Percentiles rank a stretch among this genome's conserved stretches.
These are phyloP conservation scores for Sebastes trivittatus DNA, from an alignment of 2,797 vertebrate genomes.

Conservation along the genomic window DNA sequence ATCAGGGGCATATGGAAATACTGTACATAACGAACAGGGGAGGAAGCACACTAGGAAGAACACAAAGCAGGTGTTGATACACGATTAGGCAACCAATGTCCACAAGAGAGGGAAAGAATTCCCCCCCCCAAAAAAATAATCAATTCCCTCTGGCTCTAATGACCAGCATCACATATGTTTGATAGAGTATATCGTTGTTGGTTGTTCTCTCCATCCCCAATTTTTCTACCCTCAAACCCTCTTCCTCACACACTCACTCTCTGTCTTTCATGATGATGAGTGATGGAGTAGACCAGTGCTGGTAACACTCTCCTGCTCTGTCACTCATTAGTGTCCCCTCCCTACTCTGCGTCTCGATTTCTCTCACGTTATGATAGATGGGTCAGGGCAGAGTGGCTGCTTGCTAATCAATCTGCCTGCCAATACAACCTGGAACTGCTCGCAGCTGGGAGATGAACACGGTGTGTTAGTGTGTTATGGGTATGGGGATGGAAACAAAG, in stretches of 20 bases:
- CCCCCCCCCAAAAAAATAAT: neutral
- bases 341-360: constrained; percentile 42
- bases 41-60: neutral
- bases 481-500: neutral
- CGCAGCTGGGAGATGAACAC: neutral
- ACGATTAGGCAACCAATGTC: neutral
- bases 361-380: constrained; percentile 57
- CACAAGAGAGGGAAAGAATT: neutral
- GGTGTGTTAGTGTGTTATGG: neutral
- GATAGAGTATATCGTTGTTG: constrained; percentile 20
- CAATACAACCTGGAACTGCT: constrained; percentile 45
- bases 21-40: neutral
- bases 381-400: constrained; percentile 38
- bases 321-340: constrained; percentile 64
- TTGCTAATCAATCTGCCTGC: constrained; percentile 63
- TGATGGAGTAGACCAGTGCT: constrained; percentile 44
- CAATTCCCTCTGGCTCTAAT: constrained; percentile 10
- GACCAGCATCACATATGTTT: constrained; percentile 1
- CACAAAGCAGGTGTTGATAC: neutral
- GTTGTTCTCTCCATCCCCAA: constrained; percentile 12
- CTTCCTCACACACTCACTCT: neutral
- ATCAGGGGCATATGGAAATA: neutral
- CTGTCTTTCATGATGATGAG: constrained; percentile 48
- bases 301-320: constrained; percentile 45
- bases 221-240: constrained; percentile 5